These are phyloP conservation scores for Halichondria panicea DNA, from an alignment of 37 sponge, comb jelly and placozoan genomes.

Conservation along the genomic window DNA sequence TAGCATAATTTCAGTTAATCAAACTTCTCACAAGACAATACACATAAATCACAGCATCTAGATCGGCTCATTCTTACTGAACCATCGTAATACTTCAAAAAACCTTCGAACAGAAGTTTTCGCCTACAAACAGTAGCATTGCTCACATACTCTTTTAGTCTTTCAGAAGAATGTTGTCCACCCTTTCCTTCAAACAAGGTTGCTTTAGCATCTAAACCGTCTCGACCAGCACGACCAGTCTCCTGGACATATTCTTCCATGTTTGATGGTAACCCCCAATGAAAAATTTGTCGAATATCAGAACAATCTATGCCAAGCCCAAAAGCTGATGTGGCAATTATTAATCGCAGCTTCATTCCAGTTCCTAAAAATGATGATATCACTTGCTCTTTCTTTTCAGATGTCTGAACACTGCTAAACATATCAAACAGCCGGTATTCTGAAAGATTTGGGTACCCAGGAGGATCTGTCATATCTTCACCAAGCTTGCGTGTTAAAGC, in stretches of 20 bases:
- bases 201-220: constrained; percentile 36
- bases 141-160: neutral
- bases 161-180: neutral
- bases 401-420: constrained; percentile 20
- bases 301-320: constrained; percentile 58
- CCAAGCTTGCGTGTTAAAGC: constrained; percentile 11
- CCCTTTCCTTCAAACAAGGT: constrained; percentile 12
- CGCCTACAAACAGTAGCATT: constrained; percentile 14
- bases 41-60: neutral
- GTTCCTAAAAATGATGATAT: constrained; percentile 9
- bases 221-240: constrained; percentile 54
- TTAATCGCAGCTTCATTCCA: constrained; percentile 20
- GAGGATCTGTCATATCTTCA: constrained; percentile 48
- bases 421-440: constrained; percentile 30
- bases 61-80: neutral
- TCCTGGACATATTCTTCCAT: constrained; percentile 50
- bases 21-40: constrained; percentile 6
- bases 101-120: constrained; percentile 6
- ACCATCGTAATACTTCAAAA: neutral
- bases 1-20: neutral
- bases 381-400: constrained; percentile 31
- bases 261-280: constrained; percentile 36
- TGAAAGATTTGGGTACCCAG: constrained; percentile 20
- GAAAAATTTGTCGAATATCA: constrained; percentile 33
- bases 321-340: constrained; percentile 51